Percentiles rank a stretch among this genome's conserved stretches.
Evolutionary conservation across 35 echinoderm and acorn worm species (phyloP).

Genomic region (Apostichopus japonicus): DNA sequence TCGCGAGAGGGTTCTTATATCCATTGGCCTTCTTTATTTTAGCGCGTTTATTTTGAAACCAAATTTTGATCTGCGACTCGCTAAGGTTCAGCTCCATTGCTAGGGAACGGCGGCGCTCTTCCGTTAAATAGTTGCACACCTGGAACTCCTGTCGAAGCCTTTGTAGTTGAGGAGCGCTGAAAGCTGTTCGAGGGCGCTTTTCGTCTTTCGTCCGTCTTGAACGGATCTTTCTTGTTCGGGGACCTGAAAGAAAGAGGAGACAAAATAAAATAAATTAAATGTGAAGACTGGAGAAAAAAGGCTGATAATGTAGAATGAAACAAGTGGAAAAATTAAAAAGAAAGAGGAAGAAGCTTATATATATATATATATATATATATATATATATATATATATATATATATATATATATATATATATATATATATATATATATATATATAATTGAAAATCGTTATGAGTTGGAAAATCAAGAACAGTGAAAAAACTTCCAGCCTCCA

Average conservation of each 20-base stretch:
- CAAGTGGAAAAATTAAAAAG: too few species aligned
- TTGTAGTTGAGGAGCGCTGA: conserved; percentile 82
- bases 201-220: conserved; percentile 72
- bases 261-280: too few species aligned
- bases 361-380: too few species aligned
- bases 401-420: too few species aligned
- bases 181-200: conserved; percentile 86
- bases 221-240: conserved; percentile 68
- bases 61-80: conserved; percentile 98
- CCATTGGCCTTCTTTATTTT: conserved; percentile 98
- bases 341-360: too few species aligned
- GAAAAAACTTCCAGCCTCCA: too few species aligned
- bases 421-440: too few species aligned
- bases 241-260: conserved; percentile 48
- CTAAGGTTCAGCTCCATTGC: conserved; percentile 78
- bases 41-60: conserved; percentile 98
- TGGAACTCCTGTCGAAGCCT: conserved; percentile 86
- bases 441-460: too few species aligned
- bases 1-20: conserved; percentile 74
- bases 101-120: conserved; percentile 72
- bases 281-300: too few species aligned
- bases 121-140: conserved; percentile 87
- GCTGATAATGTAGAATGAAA: too few species aligned
- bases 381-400: too few species aligned
- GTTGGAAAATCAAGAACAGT: too few species aligned